Evolutionary conservation across 2,113 vertebrate genomes (phyloP), one percentile per base, ranked within the genome.

Genomic region (Cyanistes caeruleus): DNA sequence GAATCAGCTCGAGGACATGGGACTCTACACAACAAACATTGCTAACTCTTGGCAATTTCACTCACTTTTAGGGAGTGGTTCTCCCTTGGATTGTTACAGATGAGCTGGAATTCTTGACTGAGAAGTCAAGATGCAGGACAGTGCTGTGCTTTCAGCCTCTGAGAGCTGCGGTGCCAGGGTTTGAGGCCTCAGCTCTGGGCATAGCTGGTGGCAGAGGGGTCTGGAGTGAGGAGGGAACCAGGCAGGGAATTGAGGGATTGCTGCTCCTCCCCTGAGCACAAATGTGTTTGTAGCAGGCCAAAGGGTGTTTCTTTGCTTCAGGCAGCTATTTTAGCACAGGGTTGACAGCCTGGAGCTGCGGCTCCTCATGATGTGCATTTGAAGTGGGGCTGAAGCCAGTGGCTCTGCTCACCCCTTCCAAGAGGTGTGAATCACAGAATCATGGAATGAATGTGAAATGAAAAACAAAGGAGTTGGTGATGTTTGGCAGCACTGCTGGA

Each of bases 101-200:
- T 9, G 21, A 81, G 27, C 21, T 59, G 1, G 51, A 51, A 64
- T 78, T 56, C 19, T 3, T 44, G 27, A 39, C 39, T 39, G 8
- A 65, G 75, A 25, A n/a, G 76, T 41, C 11, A 49, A 14, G 52
- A 6, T 6, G 3, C 4, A 30, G 80, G 46, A 5, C 37, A 27
- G 3, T 5, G 52, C 39, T 68, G 0, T 48, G 52, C 37, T 46
- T 16, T 51, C 11, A 30, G 12, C 43, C 30, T 17, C 44, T 6
- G 39, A 49, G 46, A 1, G 0, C 33, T 17, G 51, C 0, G 0
- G 2, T 3, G 19, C 5, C 0, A 1, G 33, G n/a, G 8, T 22
- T 65, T 24, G 56, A 63, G 52, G 30, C 39, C 19, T 48, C 48
- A 5, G 39, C 7, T 43, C 27, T 27, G 7, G n/a, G 15, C 44